Conservation (phyloP, 2,113 vertebrate genomes). For the Phaethornis superciliosus region DNA sequence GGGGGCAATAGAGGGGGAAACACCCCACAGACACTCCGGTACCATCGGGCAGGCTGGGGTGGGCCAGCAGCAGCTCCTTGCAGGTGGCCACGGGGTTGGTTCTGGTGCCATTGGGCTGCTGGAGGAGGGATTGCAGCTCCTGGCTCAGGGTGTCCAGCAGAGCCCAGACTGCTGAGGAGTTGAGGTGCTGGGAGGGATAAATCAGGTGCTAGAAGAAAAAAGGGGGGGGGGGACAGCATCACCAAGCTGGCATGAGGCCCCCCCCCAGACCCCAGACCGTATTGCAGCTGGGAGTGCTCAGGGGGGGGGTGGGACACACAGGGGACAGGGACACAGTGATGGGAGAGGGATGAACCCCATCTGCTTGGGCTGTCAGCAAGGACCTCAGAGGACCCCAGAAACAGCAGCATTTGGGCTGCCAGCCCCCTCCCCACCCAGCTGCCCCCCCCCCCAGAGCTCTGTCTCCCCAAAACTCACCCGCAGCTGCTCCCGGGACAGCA, state of each 20-base stretch:
- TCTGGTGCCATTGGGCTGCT: constrained; percentile 85
- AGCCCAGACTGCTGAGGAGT: constrained; percentile 73
- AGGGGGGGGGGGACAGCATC: neutral
- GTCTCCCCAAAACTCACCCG: constrained; percentile 56
- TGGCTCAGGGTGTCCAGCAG: constrained; percentile 78
- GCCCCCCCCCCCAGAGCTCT: neutral
- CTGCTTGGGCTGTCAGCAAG: neutral
- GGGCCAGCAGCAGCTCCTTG: constrained; percentile 86
- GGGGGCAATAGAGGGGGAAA: neutral
- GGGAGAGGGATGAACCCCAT: neutral
- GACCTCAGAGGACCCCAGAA: neutral
- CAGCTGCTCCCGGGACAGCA: constrained; percentile 77
- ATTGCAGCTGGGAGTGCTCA: neutral
- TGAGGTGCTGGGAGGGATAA: constrained; percentile 79
- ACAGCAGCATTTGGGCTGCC: neutral
- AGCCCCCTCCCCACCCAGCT: neutral
- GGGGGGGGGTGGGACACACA: neutral
- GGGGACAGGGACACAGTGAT: neutral
- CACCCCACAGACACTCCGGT: neutral
- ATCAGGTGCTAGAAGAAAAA: constrained; percentile 73
- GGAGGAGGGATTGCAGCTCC: constrained; percentile 78
- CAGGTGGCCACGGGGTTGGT: constrained; percentile 84
- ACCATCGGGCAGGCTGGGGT: constrained; percentile 83
- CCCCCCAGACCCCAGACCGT: neutral
- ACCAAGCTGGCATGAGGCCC: neutral